Conservation (phyloP, 1,140 invertebrate species). For the Dermatophagoides farinae region DNA sequence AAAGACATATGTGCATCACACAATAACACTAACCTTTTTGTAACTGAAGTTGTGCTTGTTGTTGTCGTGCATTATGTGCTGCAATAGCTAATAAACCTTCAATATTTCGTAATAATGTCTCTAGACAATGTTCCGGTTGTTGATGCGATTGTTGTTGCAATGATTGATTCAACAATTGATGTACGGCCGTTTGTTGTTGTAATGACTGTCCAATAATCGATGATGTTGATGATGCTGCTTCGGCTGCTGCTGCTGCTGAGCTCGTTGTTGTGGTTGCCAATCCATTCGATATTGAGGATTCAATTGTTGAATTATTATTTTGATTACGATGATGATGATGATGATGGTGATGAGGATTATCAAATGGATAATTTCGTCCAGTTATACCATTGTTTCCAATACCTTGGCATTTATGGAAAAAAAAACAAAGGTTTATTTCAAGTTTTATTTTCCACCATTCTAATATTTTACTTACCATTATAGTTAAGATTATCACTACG, state of each 20-base stretch:
- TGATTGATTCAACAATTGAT: neutral
- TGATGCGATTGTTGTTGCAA: neutral
- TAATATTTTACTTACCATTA: no score
- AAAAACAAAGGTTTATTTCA: no score
- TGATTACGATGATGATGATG: neutral
- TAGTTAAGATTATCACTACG: neutral
- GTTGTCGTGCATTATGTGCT: conserved; percentile 79
- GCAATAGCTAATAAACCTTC: conserved; percentile 83
- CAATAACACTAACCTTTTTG: conserved; percentile 72
- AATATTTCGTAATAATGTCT: conserved; percentile 78
- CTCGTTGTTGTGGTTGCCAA: no score
- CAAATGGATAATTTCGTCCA: no score
- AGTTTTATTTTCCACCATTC: no score
- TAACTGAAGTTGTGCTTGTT: conserved; percentile 80
- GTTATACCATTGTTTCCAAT: neutral
- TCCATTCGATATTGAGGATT: neutral
- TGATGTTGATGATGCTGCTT: neutral
- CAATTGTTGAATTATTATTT: neutral
- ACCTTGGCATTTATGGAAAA: no score
- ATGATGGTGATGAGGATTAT: no score
- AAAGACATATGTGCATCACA: no score
- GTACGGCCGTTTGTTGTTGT: neutral
- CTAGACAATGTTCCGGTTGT: conserved; percentile 28
- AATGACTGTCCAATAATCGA: no score
- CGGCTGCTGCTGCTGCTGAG: neutral